These are phyloP conservation scores for Polypterus bichir DNA, from an alignment of 2,113 vertebrate species.

Conservation along the genomic window DNA sequence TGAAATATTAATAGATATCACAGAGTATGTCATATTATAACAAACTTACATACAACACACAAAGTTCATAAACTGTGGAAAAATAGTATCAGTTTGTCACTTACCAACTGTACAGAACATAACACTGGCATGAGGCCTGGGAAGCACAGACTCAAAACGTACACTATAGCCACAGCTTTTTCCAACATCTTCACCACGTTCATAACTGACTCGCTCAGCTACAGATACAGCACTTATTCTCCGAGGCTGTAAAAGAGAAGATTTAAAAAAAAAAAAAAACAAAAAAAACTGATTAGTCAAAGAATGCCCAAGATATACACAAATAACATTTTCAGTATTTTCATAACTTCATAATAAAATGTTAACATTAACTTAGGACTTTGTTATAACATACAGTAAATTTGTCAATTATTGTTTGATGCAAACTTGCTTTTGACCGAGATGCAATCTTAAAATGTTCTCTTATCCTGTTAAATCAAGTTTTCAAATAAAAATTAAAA, in stretches of 20 bases:
- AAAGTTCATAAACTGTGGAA: background rate
- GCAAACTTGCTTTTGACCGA: background rate
- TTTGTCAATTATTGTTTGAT: background rate
- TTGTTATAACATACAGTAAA: background rate
- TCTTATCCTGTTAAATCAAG: too few relatives aligned
- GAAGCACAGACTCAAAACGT: constrained; percentile 84
- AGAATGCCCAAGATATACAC: too few relatives aligned
- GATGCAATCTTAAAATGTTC: background rate
- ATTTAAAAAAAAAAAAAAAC: background rate
- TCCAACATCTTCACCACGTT: constrained; percentile 76
- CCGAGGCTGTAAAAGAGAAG: constrained; percentile 55
- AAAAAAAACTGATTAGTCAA: too few relatives aligned
- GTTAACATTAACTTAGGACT: too few relatives aligned
- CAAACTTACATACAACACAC: too few relatives aligned
- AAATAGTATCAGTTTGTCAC: constrained; percentile 17
- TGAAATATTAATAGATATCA: too few relatives aligned
- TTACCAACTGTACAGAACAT: constrained; percentile 93
- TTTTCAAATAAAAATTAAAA: background rate
- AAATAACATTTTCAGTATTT: too few relatives aligned
- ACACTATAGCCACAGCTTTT: constrained; percentile 94
- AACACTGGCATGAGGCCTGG: constrained; percentile 82
- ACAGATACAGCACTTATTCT: constrained; percentile 91
- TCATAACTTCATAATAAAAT: too few relatives aligned
- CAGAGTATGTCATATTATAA: too few relatives aligned
- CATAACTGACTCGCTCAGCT: constrained; percentile 76